Conservation (phyloP, 2,888 invertebrate genomes). For the Parelbella ahira region DNA sequence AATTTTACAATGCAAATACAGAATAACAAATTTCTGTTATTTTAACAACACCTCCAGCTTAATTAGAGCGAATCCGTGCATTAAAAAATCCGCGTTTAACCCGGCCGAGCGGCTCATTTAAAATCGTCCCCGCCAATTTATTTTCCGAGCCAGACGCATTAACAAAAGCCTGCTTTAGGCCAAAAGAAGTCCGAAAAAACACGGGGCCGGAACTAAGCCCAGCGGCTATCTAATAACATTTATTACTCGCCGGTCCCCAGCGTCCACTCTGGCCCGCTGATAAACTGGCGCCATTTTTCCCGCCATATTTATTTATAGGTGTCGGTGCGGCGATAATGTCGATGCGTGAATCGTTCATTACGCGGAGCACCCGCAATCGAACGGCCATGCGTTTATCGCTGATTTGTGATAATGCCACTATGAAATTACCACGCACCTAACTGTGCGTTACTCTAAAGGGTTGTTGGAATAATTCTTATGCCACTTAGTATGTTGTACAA, state of each 20-base stretch:
- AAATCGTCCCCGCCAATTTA: constrained; percentile 68
- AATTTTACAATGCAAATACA: not conserved
- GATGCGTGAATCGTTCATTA: constrained; percentile 62
- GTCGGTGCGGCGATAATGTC: constrained; percentile 66
- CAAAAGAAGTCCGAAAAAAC: constrained; percentile 68
- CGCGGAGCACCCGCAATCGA: constrained; percentile 37
- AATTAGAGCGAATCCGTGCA: constrained; percentile 15
- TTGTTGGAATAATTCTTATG: no score
- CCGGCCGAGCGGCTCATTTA: constrained; percentile 41
- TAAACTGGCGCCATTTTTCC: constrained; percentile 80
- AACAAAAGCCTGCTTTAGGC: constrained; percentile 64
- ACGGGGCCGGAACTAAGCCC: constrained; percentile 70
- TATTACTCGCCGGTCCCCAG: constrained; percentile 76
- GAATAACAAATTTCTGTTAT: not conserved
- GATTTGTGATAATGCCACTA: constrained; percentile 36
- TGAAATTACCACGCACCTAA: constrained; percentile 11
- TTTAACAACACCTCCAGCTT: constrained; percentile 10
- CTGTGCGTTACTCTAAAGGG: no score
- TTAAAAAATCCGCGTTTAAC: constrained; percentile 37
- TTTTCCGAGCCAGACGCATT: constrained; percentile 73
- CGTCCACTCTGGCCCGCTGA: constrained; percentile 77
- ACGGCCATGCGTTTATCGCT: constrained; percentile 34
- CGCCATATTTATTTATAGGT: constrained; percentile 80
- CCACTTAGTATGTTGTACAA: no score
- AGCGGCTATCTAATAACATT: constrained; percentile 80